phyloP scores from a whole-genome alignment of 2,888 invertebrate genomes.

The Sphecodes monilicornis region DNA sequence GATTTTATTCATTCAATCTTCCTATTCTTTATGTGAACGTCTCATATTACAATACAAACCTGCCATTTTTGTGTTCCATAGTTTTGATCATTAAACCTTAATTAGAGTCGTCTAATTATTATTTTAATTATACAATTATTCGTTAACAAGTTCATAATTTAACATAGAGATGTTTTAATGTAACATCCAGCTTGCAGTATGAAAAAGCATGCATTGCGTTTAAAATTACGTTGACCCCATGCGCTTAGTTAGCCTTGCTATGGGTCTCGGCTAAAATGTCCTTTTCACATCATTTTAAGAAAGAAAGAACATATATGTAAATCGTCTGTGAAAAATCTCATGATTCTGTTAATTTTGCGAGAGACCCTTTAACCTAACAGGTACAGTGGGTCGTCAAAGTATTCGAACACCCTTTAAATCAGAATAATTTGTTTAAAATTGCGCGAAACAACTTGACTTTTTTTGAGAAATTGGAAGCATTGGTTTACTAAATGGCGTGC shows the following conservation, averaged over 20 bases:
- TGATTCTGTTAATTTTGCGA: too few relatives aligned
- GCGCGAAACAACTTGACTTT: too few relatives aligned
- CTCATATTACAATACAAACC: not conserved
- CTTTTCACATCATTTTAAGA: not conserved
- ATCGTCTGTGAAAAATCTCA: too few relatives aligned
- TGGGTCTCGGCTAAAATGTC: not conserved
- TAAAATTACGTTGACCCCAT: not conserved
- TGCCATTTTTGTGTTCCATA: not conserved
- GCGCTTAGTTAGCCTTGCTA: not conserved
- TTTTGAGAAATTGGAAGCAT: too few relatives aligned
- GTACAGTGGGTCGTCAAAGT: too few relatives aligned
- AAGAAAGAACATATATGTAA: not conserved
- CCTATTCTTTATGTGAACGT: not conserved
- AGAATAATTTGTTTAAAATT: too few relatives aligned
- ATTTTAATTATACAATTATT: not conserved
- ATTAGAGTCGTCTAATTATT: not conserved
- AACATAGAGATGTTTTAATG: not conserved
- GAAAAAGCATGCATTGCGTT: not conserved
- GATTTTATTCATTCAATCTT: not conserved
- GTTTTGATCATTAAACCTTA: not conserved
- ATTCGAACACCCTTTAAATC: too few relatives aligned
- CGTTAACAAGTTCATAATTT: not conserved
- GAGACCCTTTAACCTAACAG: too few relatives aligned
- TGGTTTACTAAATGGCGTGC: too few relatives aligned
- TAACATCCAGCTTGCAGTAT: not conserved